A percentile compares a stretch with the other conserved stretches of the same genome.
Conservation (phyloP, 1,140 invertebrate genomes). For the Rhynchophorus ferrugineus region DNA sequence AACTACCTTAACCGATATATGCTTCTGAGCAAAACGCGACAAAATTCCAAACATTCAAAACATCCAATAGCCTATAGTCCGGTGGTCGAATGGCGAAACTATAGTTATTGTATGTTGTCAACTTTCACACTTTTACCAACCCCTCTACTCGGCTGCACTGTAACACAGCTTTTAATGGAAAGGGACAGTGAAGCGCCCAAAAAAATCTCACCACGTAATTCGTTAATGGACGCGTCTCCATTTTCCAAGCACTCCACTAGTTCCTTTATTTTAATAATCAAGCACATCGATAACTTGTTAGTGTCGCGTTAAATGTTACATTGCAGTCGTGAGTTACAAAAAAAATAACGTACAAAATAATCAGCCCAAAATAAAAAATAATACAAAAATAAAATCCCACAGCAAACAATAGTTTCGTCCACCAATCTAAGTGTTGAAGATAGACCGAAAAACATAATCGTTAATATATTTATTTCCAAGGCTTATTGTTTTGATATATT, state of each 20-base stretch:
- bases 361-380: constrained; percentile 39
- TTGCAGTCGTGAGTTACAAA: constrained; percentile 41
- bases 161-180: constrained; percentile 37
- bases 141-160: constrained; percentile 39
- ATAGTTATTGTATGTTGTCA: no score
- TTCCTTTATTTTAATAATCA: constrained; percentile 22
- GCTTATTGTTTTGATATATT: no score
- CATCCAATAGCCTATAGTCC: no score
- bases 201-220: no score
- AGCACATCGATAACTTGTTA: constrained; percentile 36
- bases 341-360: constrained; percentile 37
- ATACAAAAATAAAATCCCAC: constrained; percentile 38
- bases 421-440: constrained; percentile 26
- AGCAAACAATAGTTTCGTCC: constrained; percentile 39
- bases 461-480: background rate
- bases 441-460: background rate
- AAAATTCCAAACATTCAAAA: background rate
- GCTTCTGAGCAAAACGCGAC: constrained; percentile 8
- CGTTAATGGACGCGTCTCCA: no score
- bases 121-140: constrained; percentile 22
- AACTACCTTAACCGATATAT: constrained; percentile 17
- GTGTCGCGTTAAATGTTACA: constrained; percentile 40
- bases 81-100: no score
- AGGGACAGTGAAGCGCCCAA: constrained; percentile 10
- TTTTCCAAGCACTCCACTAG: constrained; percentile 1